Evolutionary conservation across 2,888 invertebrate genomes (phyloP), one percentile per base, ranked within the genome.

Genomic region (Lithodes maja): DNA sequence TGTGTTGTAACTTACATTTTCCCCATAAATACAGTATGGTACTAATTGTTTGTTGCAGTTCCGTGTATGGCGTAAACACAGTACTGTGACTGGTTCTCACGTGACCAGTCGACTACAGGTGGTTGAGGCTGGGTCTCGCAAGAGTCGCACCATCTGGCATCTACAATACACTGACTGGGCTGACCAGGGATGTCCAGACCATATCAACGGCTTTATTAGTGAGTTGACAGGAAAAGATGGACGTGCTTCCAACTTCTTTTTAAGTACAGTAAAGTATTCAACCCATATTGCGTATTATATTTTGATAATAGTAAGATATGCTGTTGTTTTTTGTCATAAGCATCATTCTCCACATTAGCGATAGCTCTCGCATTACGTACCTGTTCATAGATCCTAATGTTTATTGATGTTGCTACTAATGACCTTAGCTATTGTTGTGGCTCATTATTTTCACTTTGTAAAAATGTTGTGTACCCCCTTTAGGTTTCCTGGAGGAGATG

Each of bases 401-500:
- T 33, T 33, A 33, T 33, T 33, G 33, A 33, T 33, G 33, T 33
- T 33, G 33, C 33, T 33, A 33, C 33, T 33, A 33, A 33, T 33
- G 33, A 33, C 33, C 33, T 33, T 33, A 33, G 33, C 33, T 33
- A 33, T 33, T 33, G 33, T 33, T 33, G 33, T 33, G 33, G 33
- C 33, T 33, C 33, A 33, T 33, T 33, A 33, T 33, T 33, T 33
- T 33, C 33, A 33, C 33, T 33, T 33, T 33, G 33, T 33, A 33
- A 33, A 33, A 33, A 33, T 33, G 33, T 33, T n/a, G n/a, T n/a
- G 2, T 74, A 9, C 33, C 74, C 33, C n/a, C 50, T 96, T 93
- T 95, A 96, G 97, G 96, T 77, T 98, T 97, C 94, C 95, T 98
- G 74, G 97, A 97, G 93, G 98, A 98, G 93, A 94, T 98, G 93